These are phyloP conservation scores for Netelia inedita DNA, from an alignment of 2,888 invertebrate genomes.

Conservation along the genomic window DNA sequence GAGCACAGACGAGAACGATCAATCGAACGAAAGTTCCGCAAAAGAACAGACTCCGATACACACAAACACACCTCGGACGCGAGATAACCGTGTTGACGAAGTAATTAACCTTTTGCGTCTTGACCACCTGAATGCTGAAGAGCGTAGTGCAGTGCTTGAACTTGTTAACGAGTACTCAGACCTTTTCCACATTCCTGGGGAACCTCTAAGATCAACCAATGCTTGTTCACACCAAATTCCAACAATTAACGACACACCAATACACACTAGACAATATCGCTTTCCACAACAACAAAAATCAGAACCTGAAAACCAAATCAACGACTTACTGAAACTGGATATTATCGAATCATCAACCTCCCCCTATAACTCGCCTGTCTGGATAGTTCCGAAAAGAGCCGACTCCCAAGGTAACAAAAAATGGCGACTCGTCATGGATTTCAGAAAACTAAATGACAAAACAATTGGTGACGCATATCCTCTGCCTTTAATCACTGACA, in stretches of 20 bases:
- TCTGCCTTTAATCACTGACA: slow-evolving; percentile 41
- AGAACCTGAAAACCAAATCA: slow-evolving; percentile 3
- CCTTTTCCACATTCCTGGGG: too few relatives aligned
- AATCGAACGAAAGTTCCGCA: not conserved
- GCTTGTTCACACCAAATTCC: too few relatives aligned
- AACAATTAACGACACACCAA: too few relatives aligned
- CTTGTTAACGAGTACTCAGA: too few relatives aligned
- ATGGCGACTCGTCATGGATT: slow-evolving; percentile 62
- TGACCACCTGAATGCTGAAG: too few relatives aligned
- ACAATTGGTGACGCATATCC: not conserved
- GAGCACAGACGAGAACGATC: slow-evolving; percentile 49
- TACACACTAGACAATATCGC: too few relatives aligned
- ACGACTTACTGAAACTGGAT: not conserved
- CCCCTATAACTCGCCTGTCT: slow-evolving; percentile 50
- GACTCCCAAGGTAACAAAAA: slow-evolving; percentile 50
- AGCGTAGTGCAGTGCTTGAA: too few relatives aligned
- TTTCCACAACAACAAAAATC: too few relatives aligned
- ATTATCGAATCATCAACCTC: slow-evolving; percentile 15
- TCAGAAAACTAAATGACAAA: slow-evolving; percentile 25
- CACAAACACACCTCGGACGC: slow-evolving; percentile 8
- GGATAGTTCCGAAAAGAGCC: slow-evolving; percentile 56
- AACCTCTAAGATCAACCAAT: too few relatives aligned
- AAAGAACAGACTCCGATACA: slow-evolving; percentile 12
- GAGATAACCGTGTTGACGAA: too few relatives aligned
- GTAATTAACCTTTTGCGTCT: too few relatives aligned